Conservation (phyloP, 2,113 vertebrate species). For the Sterrhoptilus dennistouni region DNA sequence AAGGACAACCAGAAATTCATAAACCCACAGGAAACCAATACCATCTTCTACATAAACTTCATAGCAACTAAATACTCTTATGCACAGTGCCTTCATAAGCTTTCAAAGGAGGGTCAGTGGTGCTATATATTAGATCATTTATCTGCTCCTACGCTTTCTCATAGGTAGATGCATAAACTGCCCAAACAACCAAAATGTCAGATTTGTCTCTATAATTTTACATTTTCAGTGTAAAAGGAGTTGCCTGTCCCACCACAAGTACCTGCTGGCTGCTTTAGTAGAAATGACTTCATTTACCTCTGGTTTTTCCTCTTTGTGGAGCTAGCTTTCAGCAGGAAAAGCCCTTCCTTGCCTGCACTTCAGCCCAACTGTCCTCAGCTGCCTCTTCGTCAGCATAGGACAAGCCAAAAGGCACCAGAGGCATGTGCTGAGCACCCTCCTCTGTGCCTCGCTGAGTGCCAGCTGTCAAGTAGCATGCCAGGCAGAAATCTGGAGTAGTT, state of each 20-base stretch:
- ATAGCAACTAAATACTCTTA: not conserved
- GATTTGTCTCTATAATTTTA: not conserved
- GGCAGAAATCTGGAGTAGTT: not conserved
- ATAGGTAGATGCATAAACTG: not conserved
- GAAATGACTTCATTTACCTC: not conserved
- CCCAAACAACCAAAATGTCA: not conserved
- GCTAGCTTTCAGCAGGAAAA: not conserved
- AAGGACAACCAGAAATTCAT: not conserved
- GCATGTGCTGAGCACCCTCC: not conserved
- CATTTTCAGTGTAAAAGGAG: not conserved
- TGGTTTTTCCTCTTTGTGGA: not conserved
- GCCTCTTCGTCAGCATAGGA: not conserved
- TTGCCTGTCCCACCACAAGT: not conserved
- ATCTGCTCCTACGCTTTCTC: rapidly evolving
- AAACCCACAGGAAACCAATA: not conserved
- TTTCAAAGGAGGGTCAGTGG: not conserved
- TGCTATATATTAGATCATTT: not conserved
- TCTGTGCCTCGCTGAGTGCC: not conserved
- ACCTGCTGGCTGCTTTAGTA: not conserved
- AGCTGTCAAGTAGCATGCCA: not conserved
- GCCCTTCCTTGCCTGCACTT: not conserved
- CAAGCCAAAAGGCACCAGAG: not conserved
- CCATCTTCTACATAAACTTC: not conserved
- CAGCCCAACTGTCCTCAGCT: not conserved
- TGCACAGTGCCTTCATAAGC: not conserved